Percentiles rank a stretch among this genome's conserved stretches.
Evolutionary conservation across 2,113 vertebrate species (phyloP).

Genomic region (Nycticorax nycticorax): DNA sequence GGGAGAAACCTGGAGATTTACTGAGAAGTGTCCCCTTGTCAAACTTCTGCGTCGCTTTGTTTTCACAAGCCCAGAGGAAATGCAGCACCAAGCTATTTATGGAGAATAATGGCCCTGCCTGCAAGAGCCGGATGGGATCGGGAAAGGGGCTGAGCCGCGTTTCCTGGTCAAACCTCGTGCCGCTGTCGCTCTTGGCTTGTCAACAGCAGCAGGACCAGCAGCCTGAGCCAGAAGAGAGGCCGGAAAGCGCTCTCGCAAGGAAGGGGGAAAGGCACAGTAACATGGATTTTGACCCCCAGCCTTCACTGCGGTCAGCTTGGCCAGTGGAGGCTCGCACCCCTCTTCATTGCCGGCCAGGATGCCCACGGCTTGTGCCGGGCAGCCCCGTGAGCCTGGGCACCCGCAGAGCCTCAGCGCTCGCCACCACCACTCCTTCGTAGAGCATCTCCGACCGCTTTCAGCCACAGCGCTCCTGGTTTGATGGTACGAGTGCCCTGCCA

Average conservation of each 20-base stretch:
- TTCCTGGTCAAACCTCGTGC: neutral
- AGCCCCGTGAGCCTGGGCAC: neutral
- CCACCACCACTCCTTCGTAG: accelerated
- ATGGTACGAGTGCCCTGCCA: neutral
- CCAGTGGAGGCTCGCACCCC: neutral
- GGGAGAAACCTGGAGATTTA: neutral
- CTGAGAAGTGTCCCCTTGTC: neutral
- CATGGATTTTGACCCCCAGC: neutral
- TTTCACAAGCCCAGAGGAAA: neutral
- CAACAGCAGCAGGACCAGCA: neutral
- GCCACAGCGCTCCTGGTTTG: neutral
- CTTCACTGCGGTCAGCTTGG: accelerated
- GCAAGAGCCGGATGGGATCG: neutral
- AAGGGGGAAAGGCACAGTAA: neutral
- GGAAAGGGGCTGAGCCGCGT: neutral
- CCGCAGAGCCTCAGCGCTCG: accelerated
- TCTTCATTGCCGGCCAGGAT: neutral
- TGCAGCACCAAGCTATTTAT: neutral
- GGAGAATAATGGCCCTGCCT: slow-evolving; percentile 23
- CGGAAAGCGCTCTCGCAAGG: neutral
- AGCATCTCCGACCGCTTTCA: neutral
- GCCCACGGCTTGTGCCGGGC: neutral
- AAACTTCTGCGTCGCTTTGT: neutral
- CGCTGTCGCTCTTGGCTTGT: neutral
- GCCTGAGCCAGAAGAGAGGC: neutral